phyloP scores from a whole-genome alignment of 37 sponge, comb jelly and placozoan species.

The Beroe forskalii region DNA sequence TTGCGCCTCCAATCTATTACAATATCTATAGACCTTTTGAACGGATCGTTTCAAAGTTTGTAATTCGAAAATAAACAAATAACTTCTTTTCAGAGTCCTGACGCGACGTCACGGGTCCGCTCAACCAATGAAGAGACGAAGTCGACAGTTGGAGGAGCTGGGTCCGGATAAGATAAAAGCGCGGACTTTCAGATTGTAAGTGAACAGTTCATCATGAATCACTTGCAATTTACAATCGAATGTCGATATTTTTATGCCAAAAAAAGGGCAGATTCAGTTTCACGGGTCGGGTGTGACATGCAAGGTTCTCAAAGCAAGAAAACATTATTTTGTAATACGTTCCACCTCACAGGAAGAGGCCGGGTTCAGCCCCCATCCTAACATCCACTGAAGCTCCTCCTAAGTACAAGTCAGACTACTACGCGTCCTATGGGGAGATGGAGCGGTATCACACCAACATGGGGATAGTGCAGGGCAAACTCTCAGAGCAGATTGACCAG shows the following conservation, averaged over 20 bases:
- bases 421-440: slow-evolving; percentile 31
- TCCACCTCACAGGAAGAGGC: slow-evolving; percentile 55
- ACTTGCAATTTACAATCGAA: too few species aligned
- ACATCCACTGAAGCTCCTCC: neutral
- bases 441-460: neutral
- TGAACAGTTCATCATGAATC: neutral
- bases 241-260: too few species aligned
- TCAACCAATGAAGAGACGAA: neutral
- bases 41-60: too few species aligned
- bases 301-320: too few species aligned
- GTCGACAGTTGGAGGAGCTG: neutral
- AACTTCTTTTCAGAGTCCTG: slow-evolving; percentile 33
- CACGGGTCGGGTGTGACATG: too few species aligned
- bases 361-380: slow-evolving; percentile 59
- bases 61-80: too few species aligned
- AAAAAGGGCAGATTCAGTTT: too few species aligned
- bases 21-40: too few species aligned
- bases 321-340: too few species aligned
- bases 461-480: slow-evolving; percentile 21
- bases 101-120: slow-evolving; percentile 39
- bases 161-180: slow-evolving; percentile 20
- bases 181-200: slow-evolving; percentile 15
- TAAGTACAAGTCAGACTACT: slow-evolving; percentile 54
- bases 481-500: neutral
- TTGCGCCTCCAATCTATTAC: too few species aligned